phyloP scores from a whole-genome alignment of 2,797 vertebrate species.

The Enoplosus armatus region DNA sequence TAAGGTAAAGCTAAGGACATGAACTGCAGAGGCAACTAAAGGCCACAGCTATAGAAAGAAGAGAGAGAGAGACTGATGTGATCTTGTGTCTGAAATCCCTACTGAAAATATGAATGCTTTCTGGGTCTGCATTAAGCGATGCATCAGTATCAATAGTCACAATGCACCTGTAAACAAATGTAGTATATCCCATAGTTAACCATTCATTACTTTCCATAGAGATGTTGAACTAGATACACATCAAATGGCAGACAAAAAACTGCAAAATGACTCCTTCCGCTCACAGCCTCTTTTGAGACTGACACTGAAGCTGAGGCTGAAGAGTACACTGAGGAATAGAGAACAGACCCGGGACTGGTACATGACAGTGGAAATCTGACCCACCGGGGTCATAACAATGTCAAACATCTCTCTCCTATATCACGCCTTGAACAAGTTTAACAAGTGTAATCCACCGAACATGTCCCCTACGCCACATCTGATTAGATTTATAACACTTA shows the following conservation, averaged over 20 bases:
- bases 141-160: neutral
- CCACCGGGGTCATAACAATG: conserved; percentile 8
- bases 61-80: neutral
- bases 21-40: neutral
- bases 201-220: neutral
- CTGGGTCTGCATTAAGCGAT: neutral
- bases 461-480: conserved; percentile 12
- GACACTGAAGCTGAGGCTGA: neutral
- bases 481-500: conserved; percentile 31
- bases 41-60: neutral
- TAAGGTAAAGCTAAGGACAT: conserved; percentile 6
- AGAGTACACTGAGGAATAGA: neutral
- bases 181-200: neutral
- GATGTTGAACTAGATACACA: neutral
- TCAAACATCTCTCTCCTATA: conserved; percentile 25
- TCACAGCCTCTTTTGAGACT: neutral
- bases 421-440: conserved; percentile 29
- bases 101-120: neutral
- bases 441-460: conserved; percentile 44
- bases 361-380: conserved; percentile 13
- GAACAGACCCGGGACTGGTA: neutral
- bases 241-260: neutral
- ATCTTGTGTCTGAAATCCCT: conserved; percentile 4
- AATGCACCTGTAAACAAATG: neutral
- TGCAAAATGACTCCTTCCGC: neutral